Conservation (phyloP, 2,888 invertebrate genomes). For the Pristionchus maxplancki region DNA sequence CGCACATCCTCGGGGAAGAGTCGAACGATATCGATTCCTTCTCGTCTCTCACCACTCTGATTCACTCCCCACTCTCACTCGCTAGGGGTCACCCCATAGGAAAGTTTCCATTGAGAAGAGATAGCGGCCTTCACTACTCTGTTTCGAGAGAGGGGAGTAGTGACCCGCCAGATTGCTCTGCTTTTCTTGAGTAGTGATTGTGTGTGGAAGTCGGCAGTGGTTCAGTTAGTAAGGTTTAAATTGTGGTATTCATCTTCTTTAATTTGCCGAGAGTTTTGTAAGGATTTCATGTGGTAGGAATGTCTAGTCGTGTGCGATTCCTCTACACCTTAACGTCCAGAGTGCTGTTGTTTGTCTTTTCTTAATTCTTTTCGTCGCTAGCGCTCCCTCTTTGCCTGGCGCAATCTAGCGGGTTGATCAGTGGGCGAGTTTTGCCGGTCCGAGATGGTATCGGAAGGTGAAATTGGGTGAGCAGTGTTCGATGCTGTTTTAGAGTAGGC, state of each 20-base stretch:
- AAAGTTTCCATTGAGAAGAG: background rate
- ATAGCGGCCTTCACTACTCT: background rate
- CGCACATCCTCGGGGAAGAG: background rate
- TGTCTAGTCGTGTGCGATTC: background rate
- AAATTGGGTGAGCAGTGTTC: background rate
- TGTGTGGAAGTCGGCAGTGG: too few relatives aligned
- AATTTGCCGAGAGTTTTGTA: background rate
- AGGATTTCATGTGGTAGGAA: background rate
- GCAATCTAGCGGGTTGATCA: background rate
- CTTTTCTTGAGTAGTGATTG: background rate
- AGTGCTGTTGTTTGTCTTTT: background rate
- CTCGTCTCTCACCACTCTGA: background rate
- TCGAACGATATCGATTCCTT: constrained; percentile 39
- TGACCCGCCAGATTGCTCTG: background rate
- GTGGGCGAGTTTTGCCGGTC: background rate
- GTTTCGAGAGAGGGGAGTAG: background rate
- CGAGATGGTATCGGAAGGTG: background rate
- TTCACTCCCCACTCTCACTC: background rate
- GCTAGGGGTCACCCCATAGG: constrained; percentile 43
- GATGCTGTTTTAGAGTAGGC: background rate
- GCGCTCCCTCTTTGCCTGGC: background rate
- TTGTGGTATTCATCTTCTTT: too few relatives aligned
- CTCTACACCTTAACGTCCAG: background rate
- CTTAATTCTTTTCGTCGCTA: too few relatives aligned
- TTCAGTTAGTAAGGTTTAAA: too few relatives aligned